These are phyloP conservation scores for Heliconius eleuchia DNA, from an alignment of 1,140 invertebrate species.

Conservation along the genomic window DNA sequence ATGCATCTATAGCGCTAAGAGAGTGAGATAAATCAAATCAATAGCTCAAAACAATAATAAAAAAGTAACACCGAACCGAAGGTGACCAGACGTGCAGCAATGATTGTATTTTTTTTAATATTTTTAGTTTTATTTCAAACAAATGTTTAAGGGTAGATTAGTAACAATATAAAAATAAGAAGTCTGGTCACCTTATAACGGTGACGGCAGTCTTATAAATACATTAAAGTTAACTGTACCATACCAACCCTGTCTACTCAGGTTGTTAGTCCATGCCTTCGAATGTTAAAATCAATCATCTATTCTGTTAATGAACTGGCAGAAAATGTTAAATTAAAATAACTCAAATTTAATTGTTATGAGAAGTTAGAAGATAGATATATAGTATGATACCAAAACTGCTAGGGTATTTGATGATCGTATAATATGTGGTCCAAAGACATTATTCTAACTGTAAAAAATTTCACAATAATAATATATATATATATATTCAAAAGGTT, in stretches of 20 bases:
- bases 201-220: constrained; percentile 68
- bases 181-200: constrained; percentile 76
- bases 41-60: constrained; percentile 56
- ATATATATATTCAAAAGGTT: too few species aligned
- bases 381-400: constrained; percentile 20
- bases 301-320: constrained; percentile 37
- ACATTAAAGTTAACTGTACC: constrained; percentile 45
- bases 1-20: constrained; percentile 65
- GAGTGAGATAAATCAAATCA: constrained; percentile 50
- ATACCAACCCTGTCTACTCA: constrained; percentile 70
- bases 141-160: constrained; percentile 16
- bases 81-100: constrained; percentile 81
- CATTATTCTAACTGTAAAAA: not conserved
- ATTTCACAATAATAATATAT: too few species aligned
- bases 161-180: constrained; percentile 47
- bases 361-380: constrained; percentile 22
- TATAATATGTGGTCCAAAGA: not conserved
- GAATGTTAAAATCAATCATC: constrained; percentile 42
- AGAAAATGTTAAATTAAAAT: constrained; percentile 33
- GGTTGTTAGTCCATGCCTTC: constrained; percentile 74
- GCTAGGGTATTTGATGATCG: constrained; percentile 22
- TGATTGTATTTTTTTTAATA: constrained; percentile 49
- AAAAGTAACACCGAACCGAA: constrained; percentile 53
- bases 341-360: constrained; percentile 20
- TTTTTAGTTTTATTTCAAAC: constrained; percentile 11